Evolutionary conservation across 2,797 vertebrate species (phyloP).

Genomic region (Melanogrammus aeglefinus): DNA sequence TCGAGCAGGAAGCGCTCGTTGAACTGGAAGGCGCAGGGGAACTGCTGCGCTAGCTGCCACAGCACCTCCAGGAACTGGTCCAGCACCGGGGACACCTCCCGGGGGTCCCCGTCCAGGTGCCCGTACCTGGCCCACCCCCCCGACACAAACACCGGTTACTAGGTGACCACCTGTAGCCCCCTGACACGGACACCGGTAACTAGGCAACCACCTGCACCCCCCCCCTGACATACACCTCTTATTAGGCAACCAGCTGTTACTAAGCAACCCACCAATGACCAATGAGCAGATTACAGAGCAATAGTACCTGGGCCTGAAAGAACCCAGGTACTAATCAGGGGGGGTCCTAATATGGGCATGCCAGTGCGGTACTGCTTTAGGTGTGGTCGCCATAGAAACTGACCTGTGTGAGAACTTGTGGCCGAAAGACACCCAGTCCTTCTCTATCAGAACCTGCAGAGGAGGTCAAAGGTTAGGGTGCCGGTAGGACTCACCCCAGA

Average conservation of each 20-base stretch:
- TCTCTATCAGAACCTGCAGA: conserved; percentile 88
- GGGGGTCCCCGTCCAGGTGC: conserved; percentile 89
- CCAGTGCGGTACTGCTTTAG: not conserved
- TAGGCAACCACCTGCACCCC: no score
- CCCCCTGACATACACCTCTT: no score
- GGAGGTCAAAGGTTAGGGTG: not conserved
- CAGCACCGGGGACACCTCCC: conserved; percentile 92
- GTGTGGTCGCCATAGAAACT: conserved; percentile 29
- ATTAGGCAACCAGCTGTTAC: no score
- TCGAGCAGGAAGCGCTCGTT: conserved; percentile 89
- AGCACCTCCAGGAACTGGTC: conserved; percentile 95
- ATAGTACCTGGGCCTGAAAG: conserved; percentile 70
- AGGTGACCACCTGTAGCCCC: not conserved
- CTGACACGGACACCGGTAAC: no score
- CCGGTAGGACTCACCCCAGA: not conserved
- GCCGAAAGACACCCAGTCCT: conserved; percentile 95
- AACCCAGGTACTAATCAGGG: no score
- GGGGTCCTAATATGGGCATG: no score
- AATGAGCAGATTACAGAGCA: no score
- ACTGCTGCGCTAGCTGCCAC: conserved; percentile 94
- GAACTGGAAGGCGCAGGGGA: conserved; percentile 95
- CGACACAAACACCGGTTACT: not conserved
- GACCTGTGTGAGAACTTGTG: conserved; percentile 98
- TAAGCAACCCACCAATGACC: no score
- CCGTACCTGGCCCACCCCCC: conserved; percentile 74